Conservation (phyloP, 2,888 invertebrate genomes). For the Selenia dentaria region DNA sequence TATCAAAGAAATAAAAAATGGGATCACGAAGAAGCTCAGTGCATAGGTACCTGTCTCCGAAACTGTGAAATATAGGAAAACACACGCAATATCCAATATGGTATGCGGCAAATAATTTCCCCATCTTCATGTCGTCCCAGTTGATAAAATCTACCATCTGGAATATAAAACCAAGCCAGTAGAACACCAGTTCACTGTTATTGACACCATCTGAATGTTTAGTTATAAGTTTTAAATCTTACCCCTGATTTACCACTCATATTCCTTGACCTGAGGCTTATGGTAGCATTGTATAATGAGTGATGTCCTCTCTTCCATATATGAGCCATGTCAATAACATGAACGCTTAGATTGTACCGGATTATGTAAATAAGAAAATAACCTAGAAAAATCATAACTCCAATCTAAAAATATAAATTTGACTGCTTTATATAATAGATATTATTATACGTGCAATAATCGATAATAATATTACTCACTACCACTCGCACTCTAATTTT, state of each 20-base stretch:
- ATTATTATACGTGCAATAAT: slow-evolving; percentile 5
- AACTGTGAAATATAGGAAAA: slow-evolving; percentile 74
- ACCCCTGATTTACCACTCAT: slow-evolving; percentile 33
- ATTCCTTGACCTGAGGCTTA: background rate
- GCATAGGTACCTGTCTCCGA: slow-evolving; percentile 75
- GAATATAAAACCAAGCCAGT: slow-evolving; percentile 34
- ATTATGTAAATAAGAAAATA: slow-evolving; percentile 75
- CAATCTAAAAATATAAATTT: slow-evolving; percentile 48
- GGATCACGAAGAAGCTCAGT: background rate
- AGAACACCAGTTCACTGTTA: too few relatives aligned
- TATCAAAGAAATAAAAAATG: background rate
- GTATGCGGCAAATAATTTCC: slow-evolving; percentile 67
- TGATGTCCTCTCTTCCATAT: slow-evolving; percentile 43
- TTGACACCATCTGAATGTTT: too few relatives aligned
- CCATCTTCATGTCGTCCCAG: slow-evolving; percentile 70
- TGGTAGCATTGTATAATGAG: slow-evolving; percentile 7
- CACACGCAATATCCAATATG: slow-evolving; percentile 75
- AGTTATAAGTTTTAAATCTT: too few relatives aligned
- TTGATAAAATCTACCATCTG: slow-evolving; percentile 60
- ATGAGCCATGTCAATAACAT: slow-evolving; percentile 71
- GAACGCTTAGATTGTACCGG: slow-evolving; percentile 74
- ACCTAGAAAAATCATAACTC: slow-evolving; percentile 85
- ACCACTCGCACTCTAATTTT: slow-evolving; percentile 68
- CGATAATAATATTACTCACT: slow-evolving; percentile 53
- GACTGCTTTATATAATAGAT: background rate